Evolutionary conservation across 2,888 invertebrate genomes (phyloP).

Genomic region (Agonum fuliginosum): DNA sequence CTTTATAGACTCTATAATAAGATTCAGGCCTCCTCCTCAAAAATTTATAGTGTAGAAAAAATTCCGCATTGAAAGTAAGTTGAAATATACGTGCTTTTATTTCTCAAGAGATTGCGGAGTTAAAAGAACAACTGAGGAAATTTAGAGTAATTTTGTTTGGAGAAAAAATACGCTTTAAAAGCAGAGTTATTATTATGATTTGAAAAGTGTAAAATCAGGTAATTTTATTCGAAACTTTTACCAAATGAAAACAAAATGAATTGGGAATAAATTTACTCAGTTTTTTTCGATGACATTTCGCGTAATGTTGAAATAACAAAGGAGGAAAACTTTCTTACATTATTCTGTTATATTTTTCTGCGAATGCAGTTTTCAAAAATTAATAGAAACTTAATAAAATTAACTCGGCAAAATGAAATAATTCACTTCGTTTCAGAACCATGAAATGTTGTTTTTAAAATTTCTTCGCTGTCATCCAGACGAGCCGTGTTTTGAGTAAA

Average conservation of each 20-base stretch:
- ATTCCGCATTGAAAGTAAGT: not conserved
- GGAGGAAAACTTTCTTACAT: no score
- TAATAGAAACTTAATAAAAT: no score
- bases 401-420: not conserved
- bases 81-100: constrained; percentile 8
- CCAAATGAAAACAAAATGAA: constrained; percentile 17
- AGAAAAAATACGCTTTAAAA: constrained; percentile 14
- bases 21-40: not conserved
- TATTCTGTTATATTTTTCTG: no score
- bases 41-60: constrained; percentile 27
- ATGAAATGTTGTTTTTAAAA: constrained; percentile 42
- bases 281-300: constrained; percentile 20
- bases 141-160: constrained; percentile 15
- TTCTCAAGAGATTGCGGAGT: not conserved
- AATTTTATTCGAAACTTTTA: not conserved
- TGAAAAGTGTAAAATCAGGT: constrained; percentile 16
- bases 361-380: no score
- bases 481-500: constrained; percentile 27
- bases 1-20: constrained; percentile 14
- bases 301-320: constrained; percentile 9
- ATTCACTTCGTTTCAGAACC: not conserved
- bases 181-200: constrained; percentile 4
- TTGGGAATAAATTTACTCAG: constrained; percentile 22
- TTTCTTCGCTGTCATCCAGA: not conserved
- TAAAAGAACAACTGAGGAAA: not conserved